phyloP scores from a whole-genome alignment of 35 echinoderm and acorn worm species.

The Hemicentrotus pulcherrimus region DNA sequence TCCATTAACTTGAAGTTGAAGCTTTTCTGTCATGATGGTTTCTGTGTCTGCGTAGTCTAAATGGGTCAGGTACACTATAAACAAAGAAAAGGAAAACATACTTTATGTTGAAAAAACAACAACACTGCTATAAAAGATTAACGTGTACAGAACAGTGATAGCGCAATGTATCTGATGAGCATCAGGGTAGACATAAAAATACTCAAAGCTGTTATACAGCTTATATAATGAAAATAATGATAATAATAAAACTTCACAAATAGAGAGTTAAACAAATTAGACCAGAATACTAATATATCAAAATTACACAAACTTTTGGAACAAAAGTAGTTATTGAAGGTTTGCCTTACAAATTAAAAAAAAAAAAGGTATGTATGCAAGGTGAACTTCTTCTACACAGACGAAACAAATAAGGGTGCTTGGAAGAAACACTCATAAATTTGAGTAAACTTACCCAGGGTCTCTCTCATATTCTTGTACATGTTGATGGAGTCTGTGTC shows the following conservation, averaged over 20 bases:
- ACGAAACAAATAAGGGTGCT: neutral
- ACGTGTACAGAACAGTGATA: too few species aligned
- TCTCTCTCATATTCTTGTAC: conserved; percentile 99
- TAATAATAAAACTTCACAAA: too few species aligned
- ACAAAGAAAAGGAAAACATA: neutral
- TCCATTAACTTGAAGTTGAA: conserved; percentile 90
- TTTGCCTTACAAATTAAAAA: neutral
- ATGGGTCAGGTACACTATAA: conserved; percentile 94
- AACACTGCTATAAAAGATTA: neutral
- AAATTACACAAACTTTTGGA: too few species aligned
- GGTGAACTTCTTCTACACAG: neutral
- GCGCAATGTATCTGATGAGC: too few species aligned
- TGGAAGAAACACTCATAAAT: neutral
- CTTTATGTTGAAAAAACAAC: neutral
- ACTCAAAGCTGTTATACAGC: too few species aligned
- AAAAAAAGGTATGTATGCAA: neutral
- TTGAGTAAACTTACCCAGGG: conserved; percentile 80
- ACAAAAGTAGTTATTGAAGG: too few species aligned
- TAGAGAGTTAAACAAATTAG: too few species aligned
- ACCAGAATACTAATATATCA: too few species aligned
- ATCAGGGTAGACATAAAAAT: too few species aligned
- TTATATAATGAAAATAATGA: too few species aligned
- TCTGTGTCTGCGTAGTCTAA: conserved; percentile 99
- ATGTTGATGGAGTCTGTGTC: conserved; percentile 99
- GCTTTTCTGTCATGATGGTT: conserved; percentile 98